Conservation (phyloP, 1,140 invertebrate genomes). For the roundworm (Caenorhabditis elegans) region DNA sequence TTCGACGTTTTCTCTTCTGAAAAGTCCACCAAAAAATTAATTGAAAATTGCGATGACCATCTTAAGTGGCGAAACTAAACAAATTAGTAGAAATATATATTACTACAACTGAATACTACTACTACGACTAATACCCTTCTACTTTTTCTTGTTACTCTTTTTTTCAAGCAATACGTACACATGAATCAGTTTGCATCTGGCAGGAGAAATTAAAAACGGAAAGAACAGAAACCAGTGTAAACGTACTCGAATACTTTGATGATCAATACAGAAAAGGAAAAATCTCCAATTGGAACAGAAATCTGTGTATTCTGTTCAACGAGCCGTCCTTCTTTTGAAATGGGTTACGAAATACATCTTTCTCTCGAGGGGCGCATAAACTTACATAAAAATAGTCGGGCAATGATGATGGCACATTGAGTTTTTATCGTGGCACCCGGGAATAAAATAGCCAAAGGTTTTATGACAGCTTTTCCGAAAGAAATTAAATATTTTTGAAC, state of each 20-base stretch:
- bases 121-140: not conserved
- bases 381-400: not conserved
- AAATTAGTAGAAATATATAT: not conserved
- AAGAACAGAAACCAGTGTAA: not conserved
- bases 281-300: not conserved
- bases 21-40: too few relatives aligned
- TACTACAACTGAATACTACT: too few relatives aligned
- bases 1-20: too few relatives aligned
- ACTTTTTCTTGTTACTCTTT: not conserved
- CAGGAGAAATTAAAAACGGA: not conserved
- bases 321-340: not conserved
- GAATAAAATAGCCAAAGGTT: not conserved
- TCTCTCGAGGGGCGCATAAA: not conserved
- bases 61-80: not conserved
- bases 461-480: not conserved
- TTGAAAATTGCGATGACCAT: too few relatives aligned
- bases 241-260: not conserved
- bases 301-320: not conserved
- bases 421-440: not conserved
- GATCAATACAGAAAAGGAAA: not conserved
- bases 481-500: too few relatives aligned
- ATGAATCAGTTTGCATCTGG: constrained; percentile 19
- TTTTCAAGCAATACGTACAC: not conserved
- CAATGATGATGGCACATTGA: not conserved
- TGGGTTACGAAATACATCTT: not conserved